phyloP scores from a whole-genome alignment of 2,797 vertebrate genomes.

The Eupleurogrammus muticus region DNA sequence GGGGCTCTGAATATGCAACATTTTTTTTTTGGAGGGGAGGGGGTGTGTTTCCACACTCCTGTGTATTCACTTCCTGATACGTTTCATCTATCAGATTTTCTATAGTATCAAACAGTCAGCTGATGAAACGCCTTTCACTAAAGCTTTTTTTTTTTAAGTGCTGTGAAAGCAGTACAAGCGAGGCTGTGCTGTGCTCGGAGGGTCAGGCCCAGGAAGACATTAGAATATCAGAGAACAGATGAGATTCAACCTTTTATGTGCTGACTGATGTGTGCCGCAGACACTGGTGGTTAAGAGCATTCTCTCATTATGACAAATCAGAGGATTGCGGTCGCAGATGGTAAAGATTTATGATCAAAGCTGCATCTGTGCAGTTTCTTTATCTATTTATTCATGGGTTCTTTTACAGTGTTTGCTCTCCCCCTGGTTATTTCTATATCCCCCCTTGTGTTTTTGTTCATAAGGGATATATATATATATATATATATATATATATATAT shows the following conservation, averaged over 20 bases:
- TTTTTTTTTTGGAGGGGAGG: background rate
- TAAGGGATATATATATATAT: no score
- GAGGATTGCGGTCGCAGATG: constrained; percentile 28
- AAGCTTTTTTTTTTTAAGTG: constrained; percentile 27
- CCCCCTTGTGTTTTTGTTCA: background rate
- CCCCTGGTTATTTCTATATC: background rate
- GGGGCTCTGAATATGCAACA: constrained; percentile 44
- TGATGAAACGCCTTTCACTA: constrained; percentile 35
- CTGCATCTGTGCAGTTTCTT: constrained; percentile 15
- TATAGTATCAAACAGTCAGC: constrained; percentile 50
- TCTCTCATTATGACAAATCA: constrained; percentile 31
- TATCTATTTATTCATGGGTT: background rate
- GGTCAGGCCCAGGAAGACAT: constrained; percentile 59
- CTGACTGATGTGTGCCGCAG: constrained; percentile 44
- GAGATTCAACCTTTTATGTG: constrained; percentile 52
- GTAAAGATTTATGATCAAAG: constrained; percentile 51
- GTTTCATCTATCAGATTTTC: constrained; percentile 43
- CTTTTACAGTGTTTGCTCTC: no score
- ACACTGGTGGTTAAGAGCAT: constrained; percentile 10
- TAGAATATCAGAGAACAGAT: constrained; percentile 72
- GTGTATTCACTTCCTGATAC: constrained; percentile 31
- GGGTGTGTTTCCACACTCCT: constrained; percentile 1
- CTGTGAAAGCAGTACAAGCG: constrained; percentile 15
- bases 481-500: no score
- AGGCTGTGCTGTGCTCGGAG: constrained; percentile 54